phyloP scores from a whole-genome alignment of 2,888 invertebrate genomes.

The Lysandra coridon region DNA sequence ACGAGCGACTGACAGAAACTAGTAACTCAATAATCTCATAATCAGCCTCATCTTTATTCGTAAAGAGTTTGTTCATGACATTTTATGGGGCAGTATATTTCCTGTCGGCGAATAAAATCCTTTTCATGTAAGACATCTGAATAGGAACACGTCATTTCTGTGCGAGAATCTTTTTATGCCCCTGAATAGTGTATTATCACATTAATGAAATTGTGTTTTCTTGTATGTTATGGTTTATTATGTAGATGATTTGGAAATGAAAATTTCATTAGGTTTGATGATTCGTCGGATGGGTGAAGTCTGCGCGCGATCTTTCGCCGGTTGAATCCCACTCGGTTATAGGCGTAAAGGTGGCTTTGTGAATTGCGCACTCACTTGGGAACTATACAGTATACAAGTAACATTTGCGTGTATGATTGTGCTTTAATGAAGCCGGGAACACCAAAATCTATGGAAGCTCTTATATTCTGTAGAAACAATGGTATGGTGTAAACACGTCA shows the following conservation, averaged over 20 bases:
- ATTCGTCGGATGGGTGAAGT: no score
- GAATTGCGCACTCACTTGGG: no score
- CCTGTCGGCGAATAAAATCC: conserved; percentile 12
- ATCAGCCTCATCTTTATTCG: conserved; percentile 12
- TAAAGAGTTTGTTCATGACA: conserved; percentile 13
- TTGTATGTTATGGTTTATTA: conserved; percentile 2
- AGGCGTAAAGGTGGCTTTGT: no score
- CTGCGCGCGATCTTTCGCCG: no score
- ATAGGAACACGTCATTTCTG: conserved; percentile 32
- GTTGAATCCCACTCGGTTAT: no score
- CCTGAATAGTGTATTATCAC: conserved; percentile 16
- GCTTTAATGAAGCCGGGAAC: no score
- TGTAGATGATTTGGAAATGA: conserved; percentile 49
- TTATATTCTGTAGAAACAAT: not conserved
- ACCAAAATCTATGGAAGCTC: no score
- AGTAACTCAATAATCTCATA: conserved; percentile 5
- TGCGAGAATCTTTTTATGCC: conserved; percentile 11
- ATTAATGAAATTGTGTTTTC: conserved; percentile 20
- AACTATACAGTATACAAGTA: no score
- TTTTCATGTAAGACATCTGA: conserved; percentile 29
- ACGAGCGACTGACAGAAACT: not conserved
- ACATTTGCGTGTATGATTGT: no score
- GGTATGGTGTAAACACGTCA: not conserved
- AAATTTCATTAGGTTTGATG: not conserved
- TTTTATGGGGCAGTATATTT: conserved; percentile 15